phyloP scores from a whole-genome alignment of 2,113 vertebrate genomes.

The Xyrauchen texanus region DNA sequence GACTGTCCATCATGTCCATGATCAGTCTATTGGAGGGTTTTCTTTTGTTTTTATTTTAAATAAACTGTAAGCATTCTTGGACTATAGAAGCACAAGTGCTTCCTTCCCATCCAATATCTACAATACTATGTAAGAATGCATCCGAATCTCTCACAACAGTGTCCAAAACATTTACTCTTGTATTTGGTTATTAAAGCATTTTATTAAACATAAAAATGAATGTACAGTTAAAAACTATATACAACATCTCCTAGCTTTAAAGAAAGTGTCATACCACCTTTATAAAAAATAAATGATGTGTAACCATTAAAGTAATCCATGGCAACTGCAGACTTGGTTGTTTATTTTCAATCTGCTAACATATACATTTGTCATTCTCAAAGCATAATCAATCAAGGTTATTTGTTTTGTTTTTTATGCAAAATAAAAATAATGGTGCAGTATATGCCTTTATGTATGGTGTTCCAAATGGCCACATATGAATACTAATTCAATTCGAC shows the following conservation, averaged over 20 bases:
- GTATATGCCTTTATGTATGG: too few relatives aligned
- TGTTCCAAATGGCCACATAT: too few relatives aligned
- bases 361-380: background rate
- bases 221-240: slow-evolving; percentile 75
- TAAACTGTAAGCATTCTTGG: slow-evolving; percentile 14
- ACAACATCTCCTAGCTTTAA: slow-evolving; percentile 82
- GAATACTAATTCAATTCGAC: too few relatives aligned
- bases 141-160: slow-evolving; percentile 28
- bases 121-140: slow-evolving; percentile 42
- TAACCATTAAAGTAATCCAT: slow-evolving; percentile 87
- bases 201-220: slow-evolving; percentile 71
- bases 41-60: background rate
- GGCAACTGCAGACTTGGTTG: slow-evolving; percentile 79
- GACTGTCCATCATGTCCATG: slow-evolving; percentile 38
- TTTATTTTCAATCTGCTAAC: slow-evolving; percentile 69
- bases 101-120: slow-evolving; percentile 21
- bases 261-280: slow-evolving; percentile 84
- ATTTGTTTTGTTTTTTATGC: slow-evolving; percentile 7
- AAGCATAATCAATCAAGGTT: background rate
- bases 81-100: slow-evolving; percentile 44
- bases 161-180: slow-evolving; percentile 55
- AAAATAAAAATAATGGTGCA: background rate
- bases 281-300: slow-evolving; percentile 79
- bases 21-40: background rate
- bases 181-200: slow-evolving; percentile 74